Evolutionary conservation across 2,797 vertebrate genomes (phyloP).

Genomic region (Enteromius fasciolatus): DNA sequence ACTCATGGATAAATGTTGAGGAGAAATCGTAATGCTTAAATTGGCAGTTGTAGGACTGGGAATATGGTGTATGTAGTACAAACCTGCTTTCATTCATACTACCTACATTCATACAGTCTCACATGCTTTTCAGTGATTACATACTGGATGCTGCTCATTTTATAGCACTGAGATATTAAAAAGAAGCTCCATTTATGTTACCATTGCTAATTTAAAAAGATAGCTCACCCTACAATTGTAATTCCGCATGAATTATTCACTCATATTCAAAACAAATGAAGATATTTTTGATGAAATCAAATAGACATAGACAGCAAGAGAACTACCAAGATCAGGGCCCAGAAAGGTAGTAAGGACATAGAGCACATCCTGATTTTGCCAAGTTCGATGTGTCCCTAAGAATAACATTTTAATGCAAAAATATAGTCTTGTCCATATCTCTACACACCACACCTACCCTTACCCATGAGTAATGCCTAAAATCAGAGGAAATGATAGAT

Average conservation of each 20-base stretch:
- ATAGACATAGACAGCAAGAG: not conserved
- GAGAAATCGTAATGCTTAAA: not conserved
- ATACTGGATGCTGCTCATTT: not conserved
- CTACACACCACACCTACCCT: too few relatives aligned
- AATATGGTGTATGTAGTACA: not conserved
- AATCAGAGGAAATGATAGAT: too few relatives aligned
- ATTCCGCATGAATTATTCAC: not conserved
- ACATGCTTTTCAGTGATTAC: not conserved
- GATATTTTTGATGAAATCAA: not conserved
- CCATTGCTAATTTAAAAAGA: not conserved
- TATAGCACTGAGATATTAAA: not conserved
- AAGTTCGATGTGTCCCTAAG: too few relatives aligned
- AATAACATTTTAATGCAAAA: too few relatives aligned
- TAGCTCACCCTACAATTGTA: not conserved
- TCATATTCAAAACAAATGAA: not conserved
- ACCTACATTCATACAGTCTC: not conserved
- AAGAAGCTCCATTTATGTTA: not conserved
- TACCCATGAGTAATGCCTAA: too few relatives aligned
- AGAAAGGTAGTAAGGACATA: not conserved
- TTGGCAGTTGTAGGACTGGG: not conserved
- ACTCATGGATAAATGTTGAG: not conserved
- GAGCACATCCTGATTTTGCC: too few relatives aligned
- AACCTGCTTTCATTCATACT: not conserved
- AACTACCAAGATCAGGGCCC: not conserved
- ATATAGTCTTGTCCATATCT: too few relatives aligned